These are phyloP conservation scores for Eupithecia tripunctaria DNA, from an alignment of 2,888 invertebrate genomes.

Conservation along the genomic window DNA sequence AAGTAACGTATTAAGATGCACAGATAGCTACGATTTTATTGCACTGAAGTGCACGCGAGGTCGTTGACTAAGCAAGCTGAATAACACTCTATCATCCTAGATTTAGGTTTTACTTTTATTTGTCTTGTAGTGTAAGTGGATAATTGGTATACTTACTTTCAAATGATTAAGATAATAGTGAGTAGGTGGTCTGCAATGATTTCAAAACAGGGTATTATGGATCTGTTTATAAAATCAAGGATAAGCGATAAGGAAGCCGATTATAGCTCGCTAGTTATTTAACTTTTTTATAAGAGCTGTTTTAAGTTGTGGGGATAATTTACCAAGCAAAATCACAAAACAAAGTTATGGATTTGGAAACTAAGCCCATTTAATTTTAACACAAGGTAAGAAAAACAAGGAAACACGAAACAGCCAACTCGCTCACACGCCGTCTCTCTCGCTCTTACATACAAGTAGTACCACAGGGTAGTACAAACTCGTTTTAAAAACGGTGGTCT, in stretches of 20 bases:
- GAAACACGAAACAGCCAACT: conserved; percentile 3
- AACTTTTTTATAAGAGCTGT: background rate
- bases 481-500: background rate
- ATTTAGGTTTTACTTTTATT: conserved; percentile 7
- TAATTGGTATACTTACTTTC: conserved; percentile 12
- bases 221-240: background rate
- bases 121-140: background rate
- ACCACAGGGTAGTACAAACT: background rate
- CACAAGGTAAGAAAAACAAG: background rate
- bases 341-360: background rate
- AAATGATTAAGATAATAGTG: conserved; percentile 10
- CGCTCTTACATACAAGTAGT: background rate
- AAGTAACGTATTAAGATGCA: conserved; percentile 14
- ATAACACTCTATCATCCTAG: conserved; percentile 6
- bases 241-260: background rate
- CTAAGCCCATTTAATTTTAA: background rate
- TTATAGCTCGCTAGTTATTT: background rate
- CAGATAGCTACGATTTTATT: conserved; percentile 20
- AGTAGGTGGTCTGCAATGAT: background rate
- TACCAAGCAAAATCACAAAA: no score
- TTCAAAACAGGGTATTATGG: background rate
- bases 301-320: background rate
- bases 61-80: conserved; percentile 11
- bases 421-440: background rate
- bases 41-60: conserved; percentile 23